Conservation (phyloP, 2,888 invertebrate species). For the Andrena bucephala region DNA sequence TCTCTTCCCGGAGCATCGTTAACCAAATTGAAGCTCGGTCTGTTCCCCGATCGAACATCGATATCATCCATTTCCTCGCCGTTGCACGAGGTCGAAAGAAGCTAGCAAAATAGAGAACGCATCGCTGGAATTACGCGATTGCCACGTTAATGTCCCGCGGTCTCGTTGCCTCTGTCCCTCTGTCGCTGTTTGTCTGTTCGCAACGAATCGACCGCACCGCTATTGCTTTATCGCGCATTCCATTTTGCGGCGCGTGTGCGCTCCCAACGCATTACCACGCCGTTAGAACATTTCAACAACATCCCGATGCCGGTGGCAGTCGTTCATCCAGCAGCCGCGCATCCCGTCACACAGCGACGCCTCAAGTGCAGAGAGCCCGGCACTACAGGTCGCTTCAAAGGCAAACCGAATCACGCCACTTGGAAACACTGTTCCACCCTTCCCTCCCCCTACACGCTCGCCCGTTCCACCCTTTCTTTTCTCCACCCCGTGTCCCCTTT, state of each 20-base stretch:
- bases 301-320: slow-evolving; percentile 9
- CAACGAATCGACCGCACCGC: slow-evolving; percentile 37
- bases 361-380: background rate
- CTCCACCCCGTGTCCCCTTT: slow-evolving; percentile 6
- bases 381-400: slow-evolving; percentile 51
- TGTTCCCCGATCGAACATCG: background rate
- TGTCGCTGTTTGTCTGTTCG: background rate
- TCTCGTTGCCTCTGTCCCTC: slow-evolving; percentile 5
- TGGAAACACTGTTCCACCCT: slow-evolving; percentile 59
- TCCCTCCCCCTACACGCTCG: background rate
- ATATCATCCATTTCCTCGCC: background rate
- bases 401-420: slow-evolving; percentile 62
- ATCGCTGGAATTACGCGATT: slow-evolving; percentile 39
- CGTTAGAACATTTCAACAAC: slow-evolving; percentile 49
- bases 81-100: background rate
- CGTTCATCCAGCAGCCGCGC: slow-evolving; percentile 16
- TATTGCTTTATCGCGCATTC: slow-evolving; percentile 52
- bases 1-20: background rate
- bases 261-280: slow-evolving; percentile 47
- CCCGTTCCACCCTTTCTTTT: slow-evolving; percentile 19
- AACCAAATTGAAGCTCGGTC: slow-evolving; percentile 1
- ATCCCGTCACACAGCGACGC: slow-evolving; percentile 17
- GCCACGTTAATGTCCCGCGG: slow-evolving; percentile 45
- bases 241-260: slow-evolving; percentile 29
- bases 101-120: background rate